A percentile compares a stretch with the other conserved stretches of the same genome.
Evolutionary conservation across 2,113 vertebrate species (phyloP).

Genomic region (Atlantisia rogersi): DNA sequence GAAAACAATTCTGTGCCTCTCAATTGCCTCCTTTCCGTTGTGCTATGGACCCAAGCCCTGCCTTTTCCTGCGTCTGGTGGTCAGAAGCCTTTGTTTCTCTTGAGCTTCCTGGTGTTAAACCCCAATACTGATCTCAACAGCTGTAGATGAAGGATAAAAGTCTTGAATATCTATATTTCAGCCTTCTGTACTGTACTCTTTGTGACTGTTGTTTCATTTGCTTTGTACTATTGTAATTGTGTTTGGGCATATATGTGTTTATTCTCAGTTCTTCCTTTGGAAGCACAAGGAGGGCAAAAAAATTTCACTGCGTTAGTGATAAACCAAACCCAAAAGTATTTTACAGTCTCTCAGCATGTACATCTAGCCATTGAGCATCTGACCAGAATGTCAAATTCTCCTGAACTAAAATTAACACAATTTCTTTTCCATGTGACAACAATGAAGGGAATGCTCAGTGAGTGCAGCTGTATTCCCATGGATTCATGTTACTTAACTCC

Average conservation of each 20-base stretch:
- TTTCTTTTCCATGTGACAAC: not conserved
- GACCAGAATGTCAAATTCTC: not conserved
- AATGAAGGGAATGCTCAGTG: not conserved
- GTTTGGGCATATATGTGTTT: not conserved
- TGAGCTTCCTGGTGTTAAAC: not conserved
- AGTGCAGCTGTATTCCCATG: not conserved
- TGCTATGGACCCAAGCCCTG: not conserved
- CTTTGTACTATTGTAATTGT: not conserved
- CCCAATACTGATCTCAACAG: not conserved
- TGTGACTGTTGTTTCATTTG: not conserved
- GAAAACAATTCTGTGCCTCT: not conserved
- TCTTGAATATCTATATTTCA: not conserved
- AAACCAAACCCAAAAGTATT: not conserved
- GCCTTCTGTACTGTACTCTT: not conserved
- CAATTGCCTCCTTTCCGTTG: not conserved
- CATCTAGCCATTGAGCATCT: not conserved
- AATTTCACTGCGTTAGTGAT: not conserved
- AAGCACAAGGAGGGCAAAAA: not conserved
- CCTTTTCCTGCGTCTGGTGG: conserved; percentile 37
- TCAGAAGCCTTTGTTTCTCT: conserved; percentile 32
- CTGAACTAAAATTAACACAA: not conserved
- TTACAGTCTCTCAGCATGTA: not conserved
- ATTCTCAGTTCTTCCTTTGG: not conserved
- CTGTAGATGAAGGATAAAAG: not conserved
- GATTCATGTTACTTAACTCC: not conserved